Evolutionary conservation across 1,140 invertebrate genomes (phyloP).

Genomic region (Mercenaria mercenaria): DNA sequence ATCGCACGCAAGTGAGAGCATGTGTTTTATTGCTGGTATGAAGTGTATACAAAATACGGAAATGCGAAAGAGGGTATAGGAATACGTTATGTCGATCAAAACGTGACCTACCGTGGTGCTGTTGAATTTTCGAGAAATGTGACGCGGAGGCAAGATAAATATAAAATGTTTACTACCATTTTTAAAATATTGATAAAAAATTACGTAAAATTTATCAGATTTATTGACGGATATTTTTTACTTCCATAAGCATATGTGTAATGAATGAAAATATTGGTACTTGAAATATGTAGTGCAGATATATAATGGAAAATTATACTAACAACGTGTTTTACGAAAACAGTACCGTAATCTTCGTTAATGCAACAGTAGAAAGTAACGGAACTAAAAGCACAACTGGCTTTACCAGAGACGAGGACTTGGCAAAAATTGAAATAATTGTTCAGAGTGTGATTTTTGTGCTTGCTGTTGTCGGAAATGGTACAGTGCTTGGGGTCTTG

Average conservation of each 20-base stretch:
- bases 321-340: background rate
- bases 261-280: too few relatives aligned
- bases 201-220: too few relatives aligned
- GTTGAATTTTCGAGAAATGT: background rate
- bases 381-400: background rate
- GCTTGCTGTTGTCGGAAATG: constrained; percentile 90
- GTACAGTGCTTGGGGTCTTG: constrained; percentile 88
- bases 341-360: background rate
- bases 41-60: constrained; percentile 1
- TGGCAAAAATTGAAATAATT: constrained; percentile 77
- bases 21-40: background rate
- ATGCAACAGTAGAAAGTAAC: background rate
- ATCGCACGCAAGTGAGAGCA: background rate
- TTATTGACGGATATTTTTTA: too few relatives aligned
- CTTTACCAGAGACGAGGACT: constrained; percentile 67
- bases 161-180: too few relatives aligned
- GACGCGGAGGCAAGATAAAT: too few relatives aligned
- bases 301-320: constrained; percentile 6
- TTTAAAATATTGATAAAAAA: too few relatives aligned
- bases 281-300: too few relatives aligned
- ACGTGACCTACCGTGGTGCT: background rate
- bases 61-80: background rate
- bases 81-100: background rate
- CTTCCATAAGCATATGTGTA: too few relatives aligned
- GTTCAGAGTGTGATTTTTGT: constrained; percentile 87